A percentile compares a stretch with the other conserved stretches of the same genome.
phyloP scores from a whole-genome alignment of 2,888 invertebrate species.

The Tenthredo livida region DNA sequence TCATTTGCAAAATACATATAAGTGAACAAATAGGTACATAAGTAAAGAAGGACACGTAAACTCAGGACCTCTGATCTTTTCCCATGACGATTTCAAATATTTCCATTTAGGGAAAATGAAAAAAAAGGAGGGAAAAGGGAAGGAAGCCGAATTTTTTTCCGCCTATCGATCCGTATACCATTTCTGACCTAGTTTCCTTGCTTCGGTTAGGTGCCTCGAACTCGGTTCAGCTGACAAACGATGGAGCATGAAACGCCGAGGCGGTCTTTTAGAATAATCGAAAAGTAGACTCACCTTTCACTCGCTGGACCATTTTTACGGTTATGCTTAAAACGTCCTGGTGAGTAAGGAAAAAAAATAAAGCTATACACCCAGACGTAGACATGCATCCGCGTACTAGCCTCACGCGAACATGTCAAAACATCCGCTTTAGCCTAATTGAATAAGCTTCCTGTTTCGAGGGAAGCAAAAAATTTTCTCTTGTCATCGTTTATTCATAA shows the following conservation, averaged over 20 bases:
- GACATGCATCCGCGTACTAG: neutral
- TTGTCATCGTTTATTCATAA: constrained; percentile 19
- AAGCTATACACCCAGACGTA: neutral
- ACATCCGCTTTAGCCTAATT: constrained; percentile 5
- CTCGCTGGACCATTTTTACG: constrained; percentile 17
- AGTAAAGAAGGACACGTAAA: neutral
- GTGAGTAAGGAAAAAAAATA: neutral
- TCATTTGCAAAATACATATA: neutral
- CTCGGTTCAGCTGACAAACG: constrained; percentile 41
- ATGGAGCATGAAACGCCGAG: constrained; percentile 20
- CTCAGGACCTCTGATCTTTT: neutral
- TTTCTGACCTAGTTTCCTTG: constrained; percentile 40
- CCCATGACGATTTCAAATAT: constrained; percentile 34
- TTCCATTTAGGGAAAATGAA: neutral
- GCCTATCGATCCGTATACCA: constrained; percentile 38
- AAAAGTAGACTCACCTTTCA: constrained; percentile 23
- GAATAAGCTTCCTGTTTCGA: constrained; percentile 8
- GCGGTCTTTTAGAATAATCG: constrained; percentile 41
- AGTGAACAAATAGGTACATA: neutral
- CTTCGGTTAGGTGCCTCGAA: constrained; percentile 20
- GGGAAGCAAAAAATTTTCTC: neutral
- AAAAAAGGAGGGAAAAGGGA: neutral
- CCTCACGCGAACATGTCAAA: neutral
- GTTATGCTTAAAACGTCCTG: neutral
- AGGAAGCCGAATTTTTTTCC: constrained; percentile 33